Evolutionary conservation across 2,113 vertebrate species (phyloP).

Genomic region (Indicator maculatus): DNA sequence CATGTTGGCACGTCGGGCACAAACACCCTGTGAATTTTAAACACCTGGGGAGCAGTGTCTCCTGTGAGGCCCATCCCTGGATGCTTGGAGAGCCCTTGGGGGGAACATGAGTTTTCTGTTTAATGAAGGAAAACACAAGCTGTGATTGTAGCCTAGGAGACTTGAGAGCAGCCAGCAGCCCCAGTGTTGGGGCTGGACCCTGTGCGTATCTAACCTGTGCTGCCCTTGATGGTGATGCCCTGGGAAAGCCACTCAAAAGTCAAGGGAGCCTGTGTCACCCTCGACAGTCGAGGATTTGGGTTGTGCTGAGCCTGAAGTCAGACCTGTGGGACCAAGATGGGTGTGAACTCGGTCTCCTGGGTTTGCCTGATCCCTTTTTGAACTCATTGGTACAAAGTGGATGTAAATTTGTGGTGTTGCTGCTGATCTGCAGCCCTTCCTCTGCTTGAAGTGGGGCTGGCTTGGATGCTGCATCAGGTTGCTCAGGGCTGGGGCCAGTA

Average conservation of each 20-base stretch:
- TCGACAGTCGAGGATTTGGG: not conserved
- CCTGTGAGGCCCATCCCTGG: not conserved
- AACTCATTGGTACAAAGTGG: not conserved
- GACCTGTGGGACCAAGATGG: not conserved
- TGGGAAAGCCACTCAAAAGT: not conserved
- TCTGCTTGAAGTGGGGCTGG: not conserved
- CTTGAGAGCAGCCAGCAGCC: not conserved
- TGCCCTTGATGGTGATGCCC: not conserved
- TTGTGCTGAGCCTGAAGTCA: not conserved
- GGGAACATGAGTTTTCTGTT: slow-evolving; percentile 27
- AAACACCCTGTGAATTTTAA: not conserved
- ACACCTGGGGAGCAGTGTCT: not conserved
- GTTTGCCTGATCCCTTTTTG: not conserved
- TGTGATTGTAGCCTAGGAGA: slow-evolving; percentile 68
- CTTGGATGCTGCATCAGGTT: not conserved
- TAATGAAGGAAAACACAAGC: slow-evolving; percentile 55
- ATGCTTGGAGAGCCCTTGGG: slow-evolving; percentile 12
- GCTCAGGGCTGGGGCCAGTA: not conserved
- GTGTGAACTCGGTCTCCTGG: not conserved
- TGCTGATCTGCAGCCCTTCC: not conserved
- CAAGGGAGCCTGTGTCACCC: not conserved
- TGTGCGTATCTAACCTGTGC: rapidly evolving
- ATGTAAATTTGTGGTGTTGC: not conserved
- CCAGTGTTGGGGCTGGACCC: rapidly evolving
- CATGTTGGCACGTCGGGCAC: not conserved